A percentile compares a stretch with the other conserved stretches of the same genome.
These are phyloP conservation scores for Fukomys damarensis DNA, from an alignment of 2,113 vertebrate genomes.

Conservation along the genomic window DNA sequence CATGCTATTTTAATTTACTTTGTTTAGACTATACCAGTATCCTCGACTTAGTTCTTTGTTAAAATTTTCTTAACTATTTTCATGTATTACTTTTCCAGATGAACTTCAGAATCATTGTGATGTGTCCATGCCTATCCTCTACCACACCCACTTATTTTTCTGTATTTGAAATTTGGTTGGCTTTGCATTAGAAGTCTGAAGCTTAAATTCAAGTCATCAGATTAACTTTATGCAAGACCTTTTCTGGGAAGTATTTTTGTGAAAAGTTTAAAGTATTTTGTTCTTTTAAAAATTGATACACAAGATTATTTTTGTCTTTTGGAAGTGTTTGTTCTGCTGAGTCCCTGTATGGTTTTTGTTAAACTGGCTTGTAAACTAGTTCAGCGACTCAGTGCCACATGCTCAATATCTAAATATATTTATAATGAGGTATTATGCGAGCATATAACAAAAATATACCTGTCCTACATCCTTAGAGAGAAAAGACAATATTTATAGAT, in stretches of 20 bases:
- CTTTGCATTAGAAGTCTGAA: conserved; percentile 27
- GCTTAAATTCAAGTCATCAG: conserved; percentile 21
- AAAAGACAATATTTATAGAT: conserved; percentile 21
- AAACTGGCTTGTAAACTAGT: conserved; percentile 57
- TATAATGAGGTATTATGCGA: conserved; percentile 63
- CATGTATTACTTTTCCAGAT: not conserved
- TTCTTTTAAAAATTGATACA: conserved; percentile 37
- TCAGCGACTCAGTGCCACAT: conserved; percentile 42
- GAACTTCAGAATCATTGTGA: not conserved
- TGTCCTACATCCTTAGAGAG: conserved; percentile 37
- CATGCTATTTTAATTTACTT: not conserved
- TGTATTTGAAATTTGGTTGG: not conserved
- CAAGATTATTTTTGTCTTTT: conserved; percentile 11
- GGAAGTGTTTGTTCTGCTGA: conserved; percentile 35
- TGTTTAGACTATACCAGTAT: not conserved
- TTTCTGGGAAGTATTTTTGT: conserved; percentile 36
- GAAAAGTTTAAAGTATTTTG: conserved; percentile 43
- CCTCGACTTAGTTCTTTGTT: not conserved
- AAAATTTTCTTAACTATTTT: not conserved
- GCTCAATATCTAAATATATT: conserved; percentile 60
- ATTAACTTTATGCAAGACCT: conserved; percentile 32
- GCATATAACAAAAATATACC: conserved; percentile 61
- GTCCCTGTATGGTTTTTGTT: conserved; percentile 20
- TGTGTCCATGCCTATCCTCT: not conserved
- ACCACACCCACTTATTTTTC: not conserved